phyloP scores from a whole-genome alignment of 2,797 vertebrate genomes.

The Coregonus suidteri region DNA sequence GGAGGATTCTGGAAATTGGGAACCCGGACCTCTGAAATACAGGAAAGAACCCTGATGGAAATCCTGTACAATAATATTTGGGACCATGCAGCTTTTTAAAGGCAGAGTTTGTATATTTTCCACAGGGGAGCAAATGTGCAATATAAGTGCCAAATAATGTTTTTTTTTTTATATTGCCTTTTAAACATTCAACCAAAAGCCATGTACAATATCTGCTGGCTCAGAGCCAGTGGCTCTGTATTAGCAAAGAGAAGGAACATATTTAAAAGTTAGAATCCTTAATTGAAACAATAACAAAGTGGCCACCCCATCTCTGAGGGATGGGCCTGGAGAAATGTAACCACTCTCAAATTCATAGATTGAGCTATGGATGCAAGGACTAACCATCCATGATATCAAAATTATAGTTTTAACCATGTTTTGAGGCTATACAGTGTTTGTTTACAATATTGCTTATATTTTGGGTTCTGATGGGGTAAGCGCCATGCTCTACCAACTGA shows the following conservation, averaged over 20 bases:
- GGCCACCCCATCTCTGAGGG: no score
- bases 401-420: no score
- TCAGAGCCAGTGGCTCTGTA: background rate
- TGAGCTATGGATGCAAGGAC: no score
- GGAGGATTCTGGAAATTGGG: slow-evolving; percentile 13
- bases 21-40: background rate
- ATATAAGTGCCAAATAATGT: slow-evolving; percentile 19
- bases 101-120: background rate
- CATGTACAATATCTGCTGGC: background rate
- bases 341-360: no score
- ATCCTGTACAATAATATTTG: slow-evolving; percentile 4
- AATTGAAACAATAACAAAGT: no score
- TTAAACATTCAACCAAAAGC: slow-evolving; percentile 23
- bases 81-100: background rate
- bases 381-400: no score
- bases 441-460: background rate
- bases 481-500: no score
- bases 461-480: no score
- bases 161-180: background rate
- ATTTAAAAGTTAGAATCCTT: background rate
- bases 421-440: no score
- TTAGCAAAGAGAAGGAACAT: background rate
- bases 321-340: no score
- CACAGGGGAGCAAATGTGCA: slow-evolving; percentile 17
- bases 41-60: background rate